Evolutionary conservation across 1,140 invertebrate genomes (phyloP), one percentile per base, ranked within the genome.

Genomic region (Hormaphis cornu): DNA sequence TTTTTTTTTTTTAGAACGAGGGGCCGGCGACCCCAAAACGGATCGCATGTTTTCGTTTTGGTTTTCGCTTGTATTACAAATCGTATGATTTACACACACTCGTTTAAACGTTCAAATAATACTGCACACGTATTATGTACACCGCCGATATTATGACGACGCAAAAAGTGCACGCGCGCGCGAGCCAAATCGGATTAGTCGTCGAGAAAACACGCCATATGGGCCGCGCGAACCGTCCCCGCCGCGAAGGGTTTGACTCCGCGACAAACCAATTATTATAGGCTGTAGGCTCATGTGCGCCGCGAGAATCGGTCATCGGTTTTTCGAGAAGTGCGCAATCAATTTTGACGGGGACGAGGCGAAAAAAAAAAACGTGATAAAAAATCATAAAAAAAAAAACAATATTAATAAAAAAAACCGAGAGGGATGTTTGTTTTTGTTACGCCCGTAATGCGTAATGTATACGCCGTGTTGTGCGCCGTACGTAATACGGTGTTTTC

Each of bases 201-300:
- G 24, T 50, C 22, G 61, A 66, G 61, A 66, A 66, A 66, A 66
- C n/a, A n/a, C 42, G 61, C 61, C 61, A 66, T 66, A 66, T 66
- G 61, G 24, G 48, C 48, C 20, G 16, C 7, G 16, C 10, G 18
- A 33, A n/a, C 54, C 54, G 33, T 7, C 24, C 16, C 22, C 12
- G 7, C 9, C 7, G 9, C 10, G 40, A 30, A 30, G 26, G 28
- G 44, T 50, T 66, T 66, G 61, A 66, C 61, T 66, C n/a, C n/a
- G n/a, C 61, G 61, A 66, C 50, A 66, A 50, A 66, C 61, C 61
- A 66, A 66, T 66, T 66, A 66, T 66, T 66, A 48, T 33, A 33
- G 18, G 44, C 59, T 48, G n/a, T 48, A 48, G 3, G 18, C 10
- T 12, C 44, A 12, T 35, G 30, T 14, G 20, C 28, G 20, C n/a